Base-by-base conservation (phyloP, 2,888 invertebrate genomes). In the Dolomedes plantarius region DNA sequence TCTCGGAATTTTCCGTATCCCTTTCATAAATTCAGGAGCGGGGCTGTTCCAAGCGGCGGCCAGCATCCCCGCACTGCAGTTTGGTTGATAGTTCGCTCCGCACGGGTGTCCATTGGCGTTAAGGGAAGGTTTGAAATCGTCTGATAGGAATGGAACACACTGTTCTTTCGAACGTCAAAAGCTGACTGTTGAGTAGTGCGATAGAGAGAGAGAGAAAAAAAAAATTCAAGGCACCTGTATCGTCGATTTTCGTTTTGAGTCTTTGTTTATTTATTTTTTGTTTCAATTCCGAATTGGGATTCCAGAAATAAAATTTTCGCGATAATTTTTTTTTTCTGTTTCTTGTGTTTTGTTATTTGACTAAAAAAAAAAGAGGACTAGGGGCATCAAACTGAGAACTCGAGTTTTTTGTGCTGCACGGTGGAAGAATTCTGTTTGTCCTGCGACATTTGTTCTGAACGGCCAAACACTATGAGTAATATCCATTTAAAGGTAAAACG, bases 361-460 rank as follows among this genome's bases (percentile, higher is more conserved):
- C n/a, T 16, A 5, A 56, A 23, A 2, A 23, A 56, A 23, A 23
- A 23, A 56, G 23, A 56, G 56, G 9, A 23, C 23, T 56, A 23
- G 23, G 56, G 5, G 56, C 3, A 23, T 6, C 19, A 56, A 19
- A 67, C n/a, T 67, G 27, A 36, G n/a, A 31, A 29, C 72, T 83
- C 77, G n/a, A 83, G 83, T 56, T 31, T 32, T 83, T 69, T 77
- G 71, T 77, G 72, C 77, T 32, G 28, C 11, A 23, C 27, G 29
- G 77, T 83, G 83, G 83, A 74, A 83, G 77, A 64, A 73, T 72
- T 83, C 83, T 83, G 83, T 83, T 83, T 83, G 83, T 72, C 83
- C 76, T 83, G 83, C 31, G 83, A 83, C 83, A 83, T 73, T 36
- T 83, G 83, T 83, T 83, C 83, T 65, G 56, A 65, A n/a, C 62